phyloP scores from a whole-genome alignment of 2,797 vertebrate genomes.

The Leuciscus waleckii region DNA sequence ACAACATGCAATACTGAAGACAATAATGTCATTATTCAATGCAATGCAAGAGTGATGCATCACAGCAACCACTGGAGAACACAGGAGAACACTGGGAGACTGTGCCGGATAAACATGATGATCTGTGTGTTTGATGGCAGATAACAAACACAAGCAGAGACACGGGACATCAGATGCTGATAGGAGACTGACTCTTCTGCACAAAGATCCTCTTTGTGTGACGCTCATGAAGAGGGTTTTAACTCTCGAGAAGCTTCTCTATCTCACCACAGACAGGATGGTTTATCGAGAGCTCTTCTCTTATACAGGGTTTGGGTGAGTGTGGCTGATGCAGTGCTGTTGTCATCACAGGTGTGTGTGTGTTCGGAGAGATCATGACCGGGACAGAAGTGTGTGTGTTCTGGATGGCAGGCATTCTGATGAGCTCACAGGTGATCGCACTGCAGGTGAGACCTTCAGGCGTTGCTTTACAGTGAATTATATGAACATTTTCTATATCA shows the following conservation, averaged over 20 bases:
- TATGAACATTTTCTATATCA: neutral
- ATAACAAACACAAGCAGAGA: slow-evolving; percentile 45
- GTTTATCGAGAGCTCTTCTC: neutral
- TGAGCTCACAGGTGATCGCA: neutral
- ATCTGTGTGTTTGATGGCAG: slow-evolving; percentile 49
- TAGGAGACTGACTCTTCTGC: slow-evolving; percentile 22
- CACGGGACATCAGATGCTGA: slow-evolving; percentile 45
- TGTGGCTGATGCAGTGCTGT: slow-evolving; percentile 20
- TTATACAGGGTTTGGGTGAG: neutral
- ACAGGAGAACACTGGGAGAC: slow-evolving; percentile 35
- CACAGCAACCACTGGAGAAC: slow-evolving; percentile 26
- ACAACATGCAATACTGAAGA: neutral
- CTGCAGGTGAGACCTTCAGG: slow-evolving; percentile 37
- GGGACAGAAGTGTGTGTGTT: slow-evolving; percentile 17
- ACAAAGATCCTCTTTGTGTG: slow-evolving; percentile 59
- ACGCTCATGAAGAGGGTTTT: slow-evolving; percentile 38
- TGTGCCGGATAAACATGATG: slow-evolving; percentile 30
- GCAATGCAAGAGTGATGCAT: slow-evolving; percentile 27
- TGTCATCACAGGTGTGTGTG: slow-evolving; percentile 43
- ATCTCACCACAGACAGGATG: slow-evolving; percentile 15
- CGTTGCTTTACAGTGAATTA: neutral
- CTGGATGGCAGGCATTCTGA: slow-evolving; percentile 30
- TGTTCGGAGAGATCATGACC: slow-evolving; percentile 35
- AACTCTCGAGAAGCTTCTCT: slow-evolving; percentile 31
- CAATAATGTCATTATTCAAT: neutral